phyloP scores from a whole-genome alignment of 2,888 invertebrate species.

The Oasisia sp. region DNA sequence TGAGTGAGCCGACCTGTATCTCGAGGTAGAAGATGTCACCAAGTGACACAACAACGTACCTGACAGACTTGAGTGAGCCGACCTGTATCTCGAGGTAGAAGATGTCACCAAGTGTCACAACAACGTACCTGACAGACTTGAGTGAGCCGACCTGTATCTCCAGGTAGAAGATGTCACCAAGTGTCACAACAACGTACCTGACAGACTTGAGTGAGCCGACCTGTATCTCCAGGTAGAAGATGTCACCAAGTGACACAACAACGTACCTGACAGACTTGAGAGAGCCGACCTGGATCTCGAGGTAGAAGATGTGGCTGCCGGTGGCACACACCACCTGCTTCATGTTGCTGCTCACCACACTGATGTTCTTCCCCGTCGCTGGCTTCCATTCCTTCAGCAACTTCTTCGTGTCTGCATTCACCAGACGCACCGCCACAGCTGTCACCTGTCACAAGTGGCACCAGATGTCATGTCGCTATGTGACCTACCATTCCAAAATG shows the following conservation, averaged over 20 bases:
- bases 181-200: slow-evolving; percentile 42
- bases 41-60: slow-evolving; percentile 38
- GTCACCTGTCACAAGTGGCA: slow-evolving; percentile 70
- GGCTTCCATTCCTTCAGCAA: slow-evolving; percentile 66
- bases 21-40: not conserved
- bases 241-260: not conserved
- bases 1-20: no score
- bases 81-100: slow-evolving; percentile 76
- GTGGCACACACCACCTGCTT: slow-evolving; percentile 85
- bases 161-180: slow-evolving; percentile 63
- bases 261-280: slow-evolving; percentile 54
- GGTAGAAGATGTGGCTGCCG: slow-evolving; percentile 86
- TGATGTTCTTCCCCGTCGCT: slow-evolving; percentile 77
- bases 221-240: slow-evolving; percentile 74
- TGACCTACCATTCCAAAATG: no score
- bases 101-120: not conserved
- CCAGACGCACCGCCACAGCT: slow-evolving; percentile 77
- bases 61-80: slow-evolving; percentile 67
- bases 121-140: slow-evolving; percentile 50
- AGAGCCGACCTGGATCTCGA: slow-evolving; percentile 77
- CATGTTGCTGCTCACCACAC: slow-evolving; percentile 86
- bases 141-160: slow-evolving; percentile 75
- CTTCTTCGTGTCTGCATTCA: slow-evolving; percentile 75
- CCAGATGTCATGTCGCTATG: not conserved
- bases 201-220: slow-evolving; percentile 69